phyloP scores from a whole-genome alignment of 30 jellyfish, hydroid and myxozoan genomes.

The Hydra vulgaris region DNA sequence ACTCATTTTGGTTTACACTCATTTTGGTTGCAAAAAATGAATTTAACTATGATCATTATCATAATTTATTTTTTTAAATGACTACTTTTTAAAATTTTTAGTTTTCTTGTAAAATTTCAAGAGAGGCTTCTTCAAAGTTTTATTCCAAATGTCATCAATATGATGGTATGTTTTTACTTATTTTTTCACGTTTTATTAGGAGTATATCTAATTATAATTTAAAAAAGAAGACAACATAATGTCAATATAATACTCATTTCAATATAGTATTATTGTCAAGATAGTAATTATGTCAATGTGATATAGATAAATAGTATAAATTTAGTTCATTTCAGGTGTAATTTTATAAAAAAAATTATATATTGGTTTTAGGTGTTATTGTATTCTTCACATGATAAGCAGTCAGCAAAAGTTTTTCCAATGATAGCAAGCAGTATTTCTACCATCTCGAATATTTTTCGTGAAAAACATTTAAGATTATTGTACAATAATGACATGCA shows the following conservation, averaged over 20 bases:
- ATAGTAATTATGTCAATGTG: no score
- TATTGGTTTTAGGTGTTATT: background rate
- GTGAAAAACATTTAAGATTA: background rate
- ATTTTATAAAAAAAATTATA: no score
- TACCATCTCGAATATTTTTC: background rate
- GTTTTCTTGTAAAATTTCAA: background rate
- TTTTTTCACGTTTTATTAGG: background rate
- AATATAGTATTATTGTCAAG: no score
- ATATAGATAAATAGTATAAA: no score
- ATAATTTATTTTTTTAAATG: no score
- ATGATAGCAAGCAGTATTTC: background rate
- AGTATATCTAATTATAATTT: no score
- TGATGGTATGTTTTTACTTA: slow-evolving; percentile 9
- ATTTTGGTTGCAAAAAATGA: no score
- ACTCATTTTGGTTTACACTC: no score
- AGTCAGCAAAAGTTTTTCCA: background rate
- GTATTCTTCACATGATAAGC: background rate
- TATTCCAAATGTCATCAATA: background rate
- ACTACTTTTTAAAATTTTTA: background rate
- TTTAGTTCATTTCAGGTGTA: no score
- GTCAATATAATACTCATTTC: no score
- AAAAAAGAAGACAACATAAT: no score
- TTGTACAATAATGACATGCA: background rate
- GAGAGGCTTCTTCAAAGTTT: background rate
- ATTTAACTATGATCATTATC: no score